Percentiles rank a stretch among this genome's conserved stretches.
Conservation (phyloP, 2,888 invertebrate genomes). For the Phyllotreta striolata region DNA sequence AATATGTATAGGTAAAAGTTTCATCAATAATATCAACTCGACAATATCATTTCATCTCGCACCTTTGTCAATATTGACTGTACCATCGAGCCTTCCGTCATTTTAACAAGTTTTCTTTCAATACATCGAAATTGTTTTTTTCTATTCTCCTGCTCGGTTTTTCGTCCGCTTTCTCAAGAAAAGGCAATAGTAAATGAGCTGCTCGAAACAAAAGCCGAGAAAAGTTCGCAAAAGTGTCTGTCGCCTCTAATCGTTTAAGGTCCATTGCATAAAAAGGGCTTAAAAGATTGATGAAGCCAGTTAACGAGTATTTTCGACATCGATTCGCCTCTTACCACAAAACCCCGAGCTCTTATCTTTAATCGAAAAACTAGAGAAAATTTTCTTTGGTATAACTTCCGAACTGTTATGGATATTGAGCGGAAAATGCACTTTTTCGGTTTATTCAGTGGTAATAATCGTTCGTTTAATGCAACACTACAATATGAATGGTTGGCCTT, state of each 20-base stretch:
- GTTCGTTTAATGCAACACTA: not conserved
- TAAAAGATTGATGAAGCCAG: constrained; percentile 30
- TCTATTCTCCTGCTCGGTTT: not conserved
- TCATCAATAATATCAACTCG: too few relatives aligned
- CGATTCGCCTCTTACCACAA: constrained; percentile 2
- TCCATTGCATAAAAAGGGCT: constrained; percentile 28
- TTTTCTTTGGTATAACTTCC: not conserved
- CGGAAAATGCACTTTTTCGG: constrained; percentile 6
- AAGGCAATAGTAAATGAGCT: constrained; percentile 11
- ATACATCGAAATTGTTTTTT: constrained; percentile 14
- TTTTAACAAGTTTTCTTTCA: constrained; percentile 3
- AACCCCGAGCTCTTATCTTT: constrained; percentile 16
- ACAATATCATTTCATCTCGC: not conserved
- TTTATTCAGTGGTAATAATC: not conserved
- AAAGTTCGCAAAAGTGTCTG: constrained; percentile 22
- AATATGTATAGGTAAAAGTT: too few relatives aligned
- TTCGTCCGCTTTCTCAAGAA: not conserved
- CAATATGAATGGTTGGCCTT: not conserved
- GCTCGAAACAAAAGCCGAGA: constrained; percentile 14
- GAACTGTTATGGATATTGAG: constrained; percentile 8
- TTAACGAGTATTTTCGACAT: constrained; percentile 22
- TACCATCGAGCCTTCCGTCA: not conserved
- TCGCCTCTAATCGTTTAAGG: constrained; percentile 22
- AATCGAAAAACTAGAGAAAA: constrained; percentile 14
- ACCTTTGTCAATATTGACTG: constrained; percentile 3